These are phyloP conservation scores for Zygothrica quintamaculata DNA, from an alignment of 2,888 invertebrate genomes.

Conservation along the genomic window DNA sequence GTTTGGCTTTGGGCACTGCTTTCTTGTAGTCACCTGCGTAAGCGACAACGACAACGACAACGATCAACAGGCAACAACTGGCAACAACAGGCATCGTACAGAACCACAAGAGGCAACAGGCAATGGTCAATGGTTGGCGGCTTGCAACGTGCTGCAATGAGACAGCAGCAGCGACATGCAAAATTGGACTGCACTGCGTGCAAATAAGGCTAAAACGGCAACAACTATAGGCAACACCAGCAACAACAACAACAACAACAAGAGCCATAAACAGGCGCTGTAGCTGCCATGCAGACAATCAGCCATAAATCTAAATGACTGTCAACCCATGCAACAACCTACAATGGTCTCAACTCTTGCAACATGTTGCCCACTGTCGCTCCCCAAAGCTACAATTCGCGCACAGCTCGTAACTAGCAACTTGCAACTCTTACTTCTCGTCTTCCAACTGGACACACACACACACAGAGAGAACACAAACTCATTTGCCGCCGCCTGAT, in stretches of 20 bases:
- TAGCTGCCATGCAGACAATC: constrained; percentile 74
- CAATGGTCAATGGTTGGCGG: constrained; percentile 11
- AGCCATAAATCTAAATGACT: constrained; percentile 81
- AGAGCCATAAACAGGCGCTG: constrained; percentile 67
- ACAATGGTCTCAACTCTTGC: constrained; percentile 62
- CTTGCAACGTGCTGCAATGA: constrained; percentile 29
- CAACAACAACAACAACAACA: constrained; percentile 31
- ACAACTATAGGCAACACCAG: constrained; percentile 26
- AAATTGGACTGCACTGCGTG: constrained; percentile 78
- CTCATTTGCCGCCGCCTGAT: constrained; percentile 78
- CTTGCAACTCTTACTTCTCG: constrained; percentile 1
- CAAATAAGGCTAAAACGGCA: constrained; percentile 73
- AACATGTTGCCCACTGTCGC: constrained; percentile 63
- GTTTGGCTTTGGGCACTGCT: constrained; percentile 49
- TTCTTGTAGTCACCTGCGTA: constrained; percentile 80
- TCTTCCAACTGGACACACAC: too few relatives aligned
- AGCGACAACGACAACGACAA: constrained; percentile 72
- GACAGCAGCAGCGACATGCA: constrained; percentile 56
- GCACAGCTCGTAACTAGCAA: too few relatives aligned
- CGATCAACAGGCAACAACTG: constrained; percentile 36
- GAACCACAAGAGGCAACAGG: constrained; percentile 9
- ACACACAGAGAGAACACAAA: constrained; percentile 31
- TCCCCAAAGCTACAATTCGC: too few relatives aligned
- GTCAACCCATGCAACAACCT: constrained; percentile 73
- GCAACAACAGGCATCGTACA: constrained; percentile 1